Conservation (phyloP, 2,888 invertebrate species). For the Lasioglossum morio region DNA sequence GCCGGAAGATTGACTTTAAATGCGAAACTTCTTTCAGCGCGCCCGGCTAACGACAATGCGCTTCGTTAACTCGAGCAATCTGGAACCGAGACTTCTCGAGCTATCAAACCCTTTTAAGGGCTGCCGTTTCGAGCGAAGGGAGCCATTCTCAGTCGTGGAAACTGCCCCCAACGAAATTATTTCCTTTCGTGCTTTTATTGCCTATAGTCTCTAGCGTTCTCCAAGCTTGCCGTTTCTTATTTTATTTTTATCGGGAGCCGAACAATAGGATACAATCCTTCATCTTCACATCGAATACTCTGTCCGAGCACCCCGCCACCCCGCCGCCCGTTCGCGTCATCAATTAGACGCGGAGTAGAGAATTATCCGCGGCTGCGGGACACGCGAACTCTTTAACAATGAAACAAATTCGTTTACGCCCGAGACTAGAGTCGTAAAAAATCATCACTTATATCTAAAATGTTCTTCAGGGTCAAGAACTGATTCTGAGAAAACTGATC, state of each 20-base stretch:
- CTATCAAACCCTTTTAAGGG: constrained; percentile 50
- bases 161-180: constrained; percentile 50
- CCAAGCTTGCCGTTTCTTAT: neutral
- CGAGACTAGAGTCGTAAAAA: neutral
- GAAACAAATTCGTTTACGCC: neutral
- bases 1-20: constrained; percentile 50
- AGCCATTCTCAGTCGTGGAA: constrained; percentile 40
- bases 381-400: neutral
- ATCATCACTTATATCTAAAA: neutral
- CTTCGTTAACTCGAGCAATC: constrained; percentile 65
- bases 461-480: neutral
- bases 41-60: constrained; percentile 41
- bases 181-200: constrained; percentile 56
- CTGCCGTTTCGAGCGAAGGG: constrained; percentile 46
- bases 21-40: constrained; percentile 54
- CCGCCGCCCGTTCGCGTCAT: constrained; percentile 14
- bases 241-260: neutral
- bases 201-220: constrained; percentile 19
- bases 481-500: neutral
- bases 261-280: neutral
- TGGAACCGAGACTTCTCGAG: constrained; percentile 48
- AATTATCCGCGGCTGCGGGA: neutral
- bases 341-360: constrained; percentile 5
- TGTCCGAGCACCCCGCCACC: neutral
- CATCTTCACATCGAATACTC: neutral